Conservation (phyloP, 2,113 vertebrate species). For the Xenus cinereus region DNA sequence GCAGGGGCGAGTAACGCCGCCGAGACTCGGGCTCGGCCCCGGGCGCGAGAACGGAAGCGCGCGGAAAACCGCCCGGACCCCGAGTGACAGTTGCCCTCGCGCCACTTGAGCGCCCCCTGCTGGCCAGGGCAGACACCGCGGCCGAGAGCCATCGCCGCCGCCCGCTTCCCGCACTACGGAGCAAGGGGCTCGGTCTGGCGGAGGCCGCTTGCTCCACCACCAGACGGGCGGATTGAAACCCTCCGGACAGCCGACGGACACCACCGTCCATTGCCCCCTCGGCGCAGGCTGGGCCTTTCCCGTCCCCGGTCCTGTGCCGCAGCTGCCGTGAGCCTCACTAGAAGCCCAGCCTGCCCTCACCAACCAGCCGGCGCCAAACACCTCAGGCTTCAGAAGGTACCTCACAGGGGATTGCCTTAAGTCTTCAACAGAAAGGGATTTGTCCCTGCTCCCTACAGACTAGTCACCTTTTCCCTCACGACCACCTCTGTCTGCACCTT, state of each 20-base stretch:
- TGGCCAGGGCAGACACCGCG: not conserved
- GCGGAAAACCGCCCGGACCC: not conserved
- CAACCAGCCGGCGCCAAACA: rapidly evolving
- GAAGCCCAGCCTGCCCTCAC: rapidly evolving
- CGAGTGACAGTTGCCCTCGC: not conserved
- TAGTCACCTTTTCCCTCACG: too few species aligned
- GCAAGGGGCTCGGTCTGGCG: rapidly evolving
- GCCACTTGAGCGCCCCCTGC: not conserved
- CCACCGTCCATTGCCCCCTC: rapidly evolving
- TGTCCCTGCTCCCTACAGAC: not conserved
- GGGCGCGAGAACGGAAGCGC: not conserved
- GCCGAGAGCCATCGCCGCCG: too few species aligned
- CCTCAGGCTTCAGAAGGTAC: too few species aligned
- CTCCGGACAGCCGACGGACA: rapidly evolving
- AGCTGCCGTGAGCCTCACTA: rapidly evolving
- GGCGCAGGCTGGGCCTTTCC: not conserved
- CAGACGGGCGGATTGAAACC: rapidly evolving
- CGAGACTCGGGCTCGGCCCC: too few species aligned
- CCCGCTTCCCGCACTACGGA: too few species aligned
- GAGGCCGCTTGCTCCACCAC: too few species aligned
- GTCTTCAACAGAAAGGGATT: not conserved
- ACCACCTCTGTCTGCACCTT: rapidly evolving
- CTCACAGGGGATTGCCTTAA: too few species aligned
- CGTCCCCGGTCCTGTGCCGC: not conserved
- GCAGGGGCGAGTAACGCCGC: not conserved